Conservation (phyloP, 1,140 invertebrate species). For the Planococcus citri region DNA sequence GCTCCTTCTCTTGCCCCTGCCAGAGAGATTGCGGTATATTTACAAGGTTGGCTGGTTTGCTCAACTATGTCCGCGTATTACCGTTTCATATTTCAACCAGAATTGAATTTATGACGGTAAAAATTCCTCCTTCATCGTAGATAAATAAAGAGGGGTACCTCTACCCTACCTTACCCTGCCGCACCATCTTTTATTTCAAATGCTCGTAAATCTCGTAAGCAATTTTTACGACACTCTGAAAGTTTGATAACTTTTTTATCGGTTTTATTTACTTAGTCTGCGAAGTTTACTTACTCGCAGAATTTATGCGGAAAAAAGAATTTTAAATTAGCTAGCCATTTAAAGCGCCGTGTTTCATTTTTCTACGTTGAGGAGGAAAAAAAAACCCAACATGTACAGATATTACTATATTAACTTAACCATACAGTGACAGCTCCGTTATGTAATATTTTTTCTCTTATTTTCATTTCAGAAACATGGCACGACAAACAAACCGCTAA, state of each 20-base stretch:
- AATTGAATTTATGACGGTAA: background rate
- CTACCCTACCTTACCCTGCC: too few relatives aligned
- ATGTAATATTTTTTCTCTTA: background rate
- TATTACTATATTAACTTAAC: background rate
- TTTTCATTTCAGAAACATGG: conserved; percentile 75
- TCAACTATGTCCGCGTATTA: too few relatives aligned
- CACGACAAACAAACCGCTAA: conserved; percentile 85
- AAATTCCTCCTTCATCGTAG: too few relatives aligned
- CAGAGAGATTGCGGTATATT: too few relatives aligned
- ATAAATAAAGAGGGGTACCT: too few relatives aligned
- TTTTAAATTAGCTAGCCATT: background rate
- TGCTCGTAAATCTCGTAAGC: background rate
- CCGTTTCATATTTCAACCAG: too few relatives aligned
- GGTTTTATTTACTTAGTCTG: conserved; percentile 2
- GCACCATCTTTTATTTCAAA: too few relatives aligned
- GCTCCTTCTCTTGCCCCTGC: too few relatives aligned
- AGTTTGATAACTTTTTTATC: background rate
- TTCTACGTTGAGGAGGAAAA: too few relatives aligned
- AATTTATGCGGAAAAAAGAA: background rate
- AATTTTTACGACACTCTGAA: background rate
- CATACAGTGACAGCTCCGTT: background rate
- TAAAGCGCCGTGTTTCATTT: background rate
- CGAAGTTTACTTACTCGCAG: background rate
- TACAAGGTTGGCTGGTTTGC: too few relatives aligned
- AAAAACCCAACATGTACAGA: too few relatives aligned